phyloP scores from a whole-genome alignment of 2,888 invertebrate genomes.

The Dastarcus helophoroides region DNA sequence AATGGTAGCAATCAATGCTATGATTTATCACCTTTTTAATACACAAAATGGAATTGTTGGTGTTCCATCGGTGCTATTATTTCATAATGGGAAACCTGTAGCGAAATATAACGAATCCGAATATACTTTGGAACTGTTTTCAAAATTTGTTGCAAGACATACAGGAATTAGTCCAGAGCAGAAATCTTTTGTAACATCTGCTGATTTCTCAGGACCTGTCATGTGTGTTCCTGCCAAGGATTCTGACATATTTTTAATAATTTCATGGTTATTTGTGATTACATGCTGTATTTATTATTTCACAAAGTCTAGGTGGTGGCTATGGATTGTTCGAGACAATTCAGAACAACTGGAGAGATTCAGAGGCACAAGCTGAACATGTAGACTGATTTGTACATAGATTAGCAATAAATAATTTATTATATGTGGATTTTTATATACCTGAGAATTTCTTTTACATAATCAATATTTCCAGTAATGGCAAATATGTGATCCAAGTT shows the following conservation, averaged over 20 bases:
- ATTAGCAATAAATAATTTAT: no score
- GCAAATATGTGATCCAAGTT: no score
- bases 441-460: no score
- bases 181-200: conserved; percentile 55
- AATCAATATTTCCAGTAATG: no score
- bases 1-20: conserved; percentile 83
- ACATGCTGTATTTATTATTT: conserved; percentile 64
- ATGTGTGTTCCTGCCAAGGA: conserved; percentile 63
- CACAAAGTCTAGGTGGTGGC: conserved; percentile 65
- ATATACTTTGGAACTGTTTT: conserved; percentile 67
- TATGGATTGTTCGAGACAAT: conserved; percentile 70
- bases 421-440: no score
- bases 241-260: conserved; percentile 67
- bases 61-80: conserved; percentile 77
- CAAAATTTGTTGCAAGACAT: conserved; percentile 62
- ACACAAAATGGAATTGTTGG: conserved; percentile 87
- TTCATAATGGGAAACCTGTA: conserved; percentile 78
- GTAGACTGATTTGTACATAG: conserved; percentile 39
- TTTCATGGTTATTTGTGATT: conserved; percentile 79
- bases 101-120: conserved; percentile 76
- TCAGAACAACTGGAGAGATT: conserved; percentile 79
- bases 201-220: conserved; percentile 71
- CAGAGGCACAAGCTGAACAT: conserved; percentile 65
- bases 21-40: conserved; percentile 71
- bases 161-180: conserved; percentile 58